Conservation (phyloP, 2,113 vertebrate genomes). For the Stigmatopora nigra region DNA sequence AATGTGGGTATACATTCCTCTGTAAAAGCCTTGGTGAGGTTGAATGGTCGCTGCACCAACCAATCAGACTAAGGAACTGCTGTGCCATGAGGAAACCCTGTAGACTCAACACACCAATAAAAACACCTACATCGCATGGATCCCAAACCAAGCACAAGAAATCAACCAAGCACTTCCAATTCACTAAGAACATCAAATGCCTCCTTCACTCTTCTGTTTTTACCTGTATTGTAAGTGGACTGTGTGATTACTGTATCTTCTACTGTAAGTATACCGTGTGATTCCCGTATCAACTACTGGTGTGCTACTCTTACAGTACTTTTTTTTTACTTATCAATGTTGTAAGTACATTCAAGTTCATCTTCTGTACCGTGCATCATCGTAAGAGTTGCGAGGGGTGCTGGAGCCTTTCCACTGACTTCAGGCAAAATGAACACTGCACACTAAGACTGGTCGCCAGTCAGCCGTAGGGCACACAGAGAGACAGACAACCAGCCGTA, state of each 20-base stretch:
- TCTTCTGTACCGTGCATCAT: too few species aligned
- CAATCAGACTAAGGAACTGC: conserved; percentile 1
- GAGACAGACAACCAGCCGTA: too few species aligned
- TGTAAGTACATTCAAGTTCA: conserved; percentile 5
- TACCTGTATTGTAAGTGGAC: conserved; percentile 10
- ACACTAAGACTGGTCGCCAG: too few species aligned
- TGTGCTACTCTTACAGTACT: conserved; percentile 1
- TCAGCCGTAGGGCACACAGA: too few species aligned
- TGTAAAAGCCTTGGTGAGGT: conserved; percentile 8
- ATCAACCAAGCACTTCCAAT: conserved; percentile 2
- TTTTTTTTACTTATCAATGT: conserved; percentile 21
- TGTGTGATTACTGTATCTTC: conserved; percentile 5
- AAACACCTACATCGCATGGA: background rate
- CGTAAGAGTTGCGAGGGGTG: too few species aligned
- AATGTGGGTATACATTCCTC: background rate
- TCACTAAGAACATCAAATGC: conserved; percentile 12
- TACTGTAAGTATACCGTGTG: conserved; percentile 11
- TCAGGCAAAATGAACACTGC: too few species aligned
- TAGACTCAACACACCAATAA: background rate
- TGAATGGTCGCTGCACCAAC: background rate
- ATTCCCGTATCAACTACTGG: conserved; percentile 8
- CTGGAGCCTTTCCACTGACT: too few species aligned
- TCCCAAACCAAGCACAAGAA: conserved; percentile 6
- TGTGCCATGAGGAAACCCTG: conserved; percentile 3
- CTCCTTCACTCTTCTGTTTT: conserved; percentile 3